Evolutionary conservation across 2,113 vertebrate species (phyloP).

Genomic region (Recurvirostra avosetta): DNA sequence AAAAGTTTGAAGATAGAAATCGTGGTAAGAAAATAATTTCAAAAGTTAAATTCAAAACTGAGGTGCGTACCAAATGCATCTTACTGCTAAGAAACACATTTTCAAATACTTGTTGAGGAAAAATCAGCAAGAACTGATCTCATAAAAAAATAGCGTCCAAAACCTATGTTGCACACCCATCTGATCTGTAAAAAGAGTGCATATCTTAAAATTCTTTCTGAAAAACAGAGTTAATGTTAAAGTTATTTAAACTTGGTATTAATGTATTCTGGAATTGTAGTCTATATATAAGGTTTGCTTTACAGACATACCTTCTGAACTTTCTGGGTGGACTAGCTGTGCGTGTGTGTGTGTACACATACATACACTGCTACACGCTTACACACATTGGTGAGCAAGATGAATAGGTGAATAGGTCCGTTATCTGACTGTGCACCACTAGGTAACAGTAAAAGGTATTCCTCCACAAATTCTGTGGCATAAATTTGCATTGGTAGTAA

Average conservation of each 20-base stretch:
- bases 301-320: neutral
- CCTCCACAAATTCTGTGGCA: neutral
- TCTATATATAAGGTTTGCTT: neutral
- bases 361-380: rapidly evolving
- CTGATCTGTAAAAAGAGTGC: neutral
- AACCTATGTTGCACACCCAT: neutral
- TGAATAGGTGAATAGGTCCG: neutral
- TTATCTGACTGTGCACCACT: neutral
- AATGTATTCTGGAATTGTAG: neutral
- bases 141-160: neutral
- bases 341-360: rapidly evolving
- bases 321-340: neutral
- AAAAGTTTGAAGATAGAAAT: neutral
- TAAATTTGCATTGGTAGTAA: neutral
- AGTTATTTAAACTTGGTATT: neutral
- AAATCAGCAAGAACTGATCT: neutral
- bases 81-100: neutral
- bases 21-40: neutral
- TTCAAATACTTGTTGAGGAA: neutral
- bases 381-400: neutral
- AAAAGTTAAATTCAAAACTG: neutral
- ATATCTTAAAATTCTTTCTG: neutral
- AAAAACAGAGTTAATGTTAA: neutral
- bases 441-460: neutral
- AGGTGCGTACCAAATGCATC: neutral